Base-by-base conservation (phyloP, 2,888 invertebrate species). In the Lamellibrachia satsuma region DNA sequence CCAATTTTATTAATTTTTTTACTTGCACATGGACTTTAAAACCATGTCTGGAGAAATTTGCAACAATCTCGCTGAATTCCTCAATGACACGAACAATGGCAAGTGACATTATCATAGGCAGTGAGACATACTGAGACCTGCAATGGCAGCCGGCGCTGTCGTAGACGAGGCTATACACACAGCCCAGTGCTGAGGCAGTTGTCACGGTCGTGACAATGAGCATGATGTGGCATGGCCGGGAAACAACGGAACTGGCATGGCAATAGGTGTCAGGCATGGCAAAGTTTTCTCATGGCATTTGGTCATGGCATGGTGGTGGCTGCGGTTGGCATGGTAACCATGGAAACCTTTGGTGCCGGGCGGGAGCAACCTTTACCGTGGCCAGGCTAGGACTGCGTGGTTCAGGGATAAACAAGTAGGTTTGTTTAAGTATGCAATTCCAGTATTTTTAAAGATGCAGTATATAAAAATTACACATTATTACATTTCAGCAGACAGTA, bases 241-340 rank as follows among this genome's bases (percentile, higher is more conserved):
- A n/a, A 75, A 75, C 75, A 75, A 75, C 75, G 75, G 75, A 75
- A 75, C 75, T 75, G 75, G 75, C 75, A 75, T 75, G 75, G 75
- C 75, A 75, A 75, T 75, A 75, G 75, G 75, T 75, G 75, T 75
- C 75, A 75, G 75, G 75, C 75, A 75, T 75, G 75, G 75, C 75
- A 75, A 75, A 75, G 75, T 75, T 75, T 75, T 91, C 75, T 75
- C 75, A 75, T 51, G 92, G 90, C 92, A 93, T 92, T 90, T 92
- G 93, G 92, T 93, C 90, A 92, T 92, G 92, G 93, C 92, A 93
- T 93, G 93, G 93, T 92, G 55, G 55, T 55, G 55, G 90, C 55
- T 57, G 51, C 75, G 52, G 27, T 52, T 92, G 90, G 92, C 90
- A 90, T 92, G 27, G 92, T 51, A 90, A 92, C 52, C 39, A 52